Evolutionary conservation across 64 coral and sea anemone species (phyloP), one percentile per base, ranked within the genome.

Genomic region (Stichodactyla mertensii): DNA sequence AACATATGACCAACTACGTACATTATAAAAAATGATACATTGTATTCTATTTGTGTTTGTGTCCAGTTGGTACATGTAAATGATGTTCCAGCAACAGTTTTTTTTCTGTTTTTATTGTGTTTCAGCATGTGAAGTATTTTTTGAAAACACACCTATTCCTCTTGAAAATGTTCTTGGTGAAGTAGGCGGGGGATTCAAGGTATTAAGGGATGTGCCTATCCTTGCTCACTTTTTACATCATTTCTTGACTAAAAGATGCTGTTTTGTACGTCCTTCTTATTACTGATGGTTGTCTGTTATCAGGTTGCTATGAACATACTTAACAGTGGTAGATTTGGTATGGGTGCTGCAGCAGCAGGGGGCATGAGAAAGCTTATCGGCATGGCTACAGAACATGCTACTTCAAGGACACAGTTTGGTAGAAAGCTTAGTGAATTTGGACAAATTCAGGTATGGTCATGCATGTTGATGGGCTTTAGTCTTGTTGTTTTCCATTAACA

Each of bases 301-400:
- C 52, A 95, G 93, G 87, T 95, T 71, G 93, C 93, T 20, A 95
- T 95, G 93, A 95, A 88, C 18, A 91, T 95, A 52, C 61, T 95
- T 5, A 95, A 95, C 64, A 91, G 89, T 89, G 93, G 93, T 7
- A 79, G 93, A 54, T 95, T 91, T 86, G 93, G 93, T 14, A 88
- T 95, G 54, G 93, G 81, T 70, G 93, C 93, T 20, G 83, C 78
- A 7, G 83, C 87, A 79, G 89, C 86, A 77, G 93, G 93, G 8
- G 89, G 93, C 58, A 77, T 95, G 55, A 87, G 93, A 61, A 86
- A 88, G 52, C 55, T 95, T 13, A 91, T 95, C 45, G 93, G 93
- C 91, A 91, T 14, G 64, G 89, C 92, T 7, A 56, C 92, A 88
- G 92, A 94, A 78, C 88, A 94, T 84, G 92, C 92, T 3, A 94